Conservation (phyloP, 1,140 invertebrate species). For the Rhopalosiphum maidis region DNA sequence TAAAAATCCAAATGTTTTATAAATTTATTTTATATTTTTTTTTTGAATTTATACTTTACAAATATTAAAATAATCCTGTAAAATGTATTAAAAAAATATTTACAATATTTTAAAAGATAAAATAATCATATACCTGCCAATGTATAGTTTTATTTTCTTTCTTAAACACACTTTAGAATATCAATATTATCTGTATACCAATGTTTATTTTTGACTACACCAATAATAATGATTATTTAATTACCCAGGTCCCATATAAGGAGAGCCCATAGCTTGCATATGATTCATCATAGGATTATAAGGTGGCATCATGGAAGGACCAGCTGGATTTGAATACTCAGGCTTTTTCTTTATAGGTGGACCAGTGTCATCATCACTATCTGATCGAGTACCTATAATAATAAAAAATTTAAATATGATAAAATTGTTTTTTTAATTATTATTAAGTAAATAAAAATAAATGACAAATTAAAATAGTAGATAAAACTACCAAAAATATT, state of each 20-base stretch:
- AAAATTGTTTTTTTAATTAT: background rate
- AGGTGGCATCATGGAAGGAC: conserved; percentile 68
- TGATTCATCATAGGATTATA: conserved; percentile 73
- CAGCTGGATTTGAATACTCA: conserved; percentile 65
- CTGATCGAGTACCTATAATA: conserved; percentile 61
- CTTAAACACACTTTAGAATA: background rate
- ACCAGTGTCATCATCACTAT: conserved; percentile 80
- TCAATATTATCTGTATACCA: background rate
- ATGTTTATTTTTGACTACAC: background rate
- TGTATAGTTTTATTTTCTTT: background rate
- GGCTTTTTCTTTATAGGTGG: conserved; percentile 74
- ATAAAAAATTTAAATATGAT: background rate
- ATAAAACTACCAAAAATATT: background rate
- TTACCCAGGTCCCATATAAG: conserved; percentile 73
- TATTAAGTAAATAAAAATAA: background rate
- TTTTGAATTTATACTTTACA: too few species aligned
- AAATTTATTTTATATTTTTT: too few species aligned
- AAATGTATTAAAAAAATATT: too few species aligned
- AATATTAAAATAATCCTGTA: too few species aligned
- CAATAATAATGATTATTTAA: conserved; percentile 26
- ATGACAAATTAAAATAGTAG: background rate
- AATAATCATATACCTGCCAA: background rate
- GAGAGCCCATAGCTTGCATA: conserved; percentile 72
- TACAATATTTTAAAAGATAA: background rate
- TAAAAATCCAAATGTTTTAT: too few species aligned